These are phyloP conservation scores for Drosophila paramelanica DNA, from an alignment of 2,888 invertebrate genomes.

Conservation along the genomic window DNA sequence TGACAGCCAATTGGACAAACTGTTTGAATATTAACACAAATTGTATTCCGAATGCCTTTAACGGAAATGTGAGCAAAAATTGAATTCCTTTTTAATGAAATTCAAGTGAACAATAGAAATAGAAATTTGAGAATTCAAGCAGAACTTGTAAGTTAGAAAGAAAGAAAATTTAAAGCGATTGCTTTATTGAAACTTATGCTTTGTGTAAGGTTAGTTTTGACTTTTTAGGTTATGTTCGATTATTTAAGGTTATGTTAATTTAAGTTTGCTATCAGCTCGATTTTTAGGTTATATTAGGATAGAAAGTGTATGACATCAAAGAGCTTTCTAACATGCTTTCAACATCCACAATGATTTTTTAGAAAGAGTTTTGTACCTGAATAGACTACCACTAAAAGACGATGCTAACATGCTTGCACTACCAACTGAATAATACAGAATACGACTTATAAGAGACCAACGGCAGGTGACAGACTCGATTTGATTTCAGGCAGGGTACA, in stretches of 20 bases:
- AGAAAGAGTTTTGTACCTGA: background rate
- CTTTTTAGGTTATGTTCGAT: background rate
- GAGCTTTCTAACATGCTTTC: too few relatives aligned
- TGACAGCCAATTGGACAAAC: constrained; percentile 25
- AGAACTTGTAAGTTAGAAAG: background rate
- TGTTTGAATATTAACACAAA: constrained; percentile 32
- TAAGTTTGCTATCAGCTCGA: background rate
- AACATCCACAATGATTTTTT: background rate
- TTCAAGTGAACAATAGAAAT: constrained; percentile 11
- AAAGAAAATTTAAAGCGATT: constrained; percentile 1
- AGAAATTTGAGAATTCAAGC: background rate
- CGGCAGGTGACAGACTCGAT: constrained; percentile 25
- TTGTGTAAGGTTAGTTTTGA: background rate
- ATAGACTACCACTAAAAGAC: background rate
- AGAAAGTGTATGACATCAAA: background rate
- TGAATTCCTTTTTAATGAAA: constrained; percentile 31
- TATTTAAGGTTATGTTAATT: background rate
- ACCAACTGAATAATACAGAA: background rate
- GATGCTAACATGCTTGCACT: constrained; percentile 3
- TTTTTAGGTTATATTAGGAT: background rate
- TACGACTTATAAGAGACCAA: background rate
- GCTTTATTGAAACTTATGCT: background rate
- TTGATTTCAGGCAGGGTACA: constrained; percentile 22
- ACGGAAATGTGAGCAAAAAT: constrained; percentile 53
- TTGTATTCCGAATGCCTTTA: constrained; percentile 35